Evolutionary conservation across 2,888 invertebrate species (phyloP), one percentile per base, ranked within the genome.

Genomic region (Diplazon laetatorius): DNA sequence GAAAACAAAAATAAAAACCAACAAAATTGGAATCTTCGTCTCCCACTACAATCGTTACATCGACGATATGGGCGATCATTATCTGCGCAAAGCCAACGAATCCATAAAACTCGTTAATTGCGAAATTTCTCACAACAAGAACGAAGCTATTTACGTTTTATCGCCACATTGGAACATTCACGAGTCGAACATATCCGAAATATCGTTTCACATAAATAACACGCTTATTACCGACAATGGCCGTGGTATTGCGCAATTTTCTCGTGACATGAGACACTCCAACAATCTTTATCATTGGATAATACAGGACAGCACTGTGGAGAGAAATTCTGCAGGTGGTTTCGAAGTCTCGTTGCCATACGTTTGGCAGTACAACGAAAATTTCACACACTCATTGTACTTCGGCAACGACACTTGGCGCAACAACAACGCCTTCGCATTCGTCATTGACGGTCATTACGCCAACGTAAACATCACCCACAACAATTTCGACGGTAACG

Each of bases 201-300:
- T 99, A 59, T 95, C 96, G 0, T 94, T 99, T 81, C 96, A 96
- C 92, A 93, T 99, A 1, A 98, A 98, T 85, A 94, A 95, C 82
- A 96, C 96, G 63, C 92, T 95, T 75, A 96, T 99, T 44, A 94
- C 94, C 0, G 96, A 97, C 85, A 99, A 99, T 89, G 96, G 96
- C 0, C 94, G 94, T 89, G 97, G 98, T 12, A 95, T 99, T 80
- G 93, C 94, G 70, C 98, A 99, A 85, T 96, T 97, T 85, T 97
- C 98, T 50, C 94, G 97, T 87, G 98, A 99, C 91, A 94, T 99
- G 84, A 94, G 98, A 83, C 96, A 97, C 80, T 98, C 99, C 0
- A 99, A 99, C 87, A 99, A 99, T 92, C 93, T 99, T 0, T 99
- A 98, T 92, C 98, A 99, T 89, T 99, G 99, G 93, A 93, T 96